Base-by-base conservation (phyloP, 2,797 vertebrate genomes). In the Chanos chanos region DNA sequence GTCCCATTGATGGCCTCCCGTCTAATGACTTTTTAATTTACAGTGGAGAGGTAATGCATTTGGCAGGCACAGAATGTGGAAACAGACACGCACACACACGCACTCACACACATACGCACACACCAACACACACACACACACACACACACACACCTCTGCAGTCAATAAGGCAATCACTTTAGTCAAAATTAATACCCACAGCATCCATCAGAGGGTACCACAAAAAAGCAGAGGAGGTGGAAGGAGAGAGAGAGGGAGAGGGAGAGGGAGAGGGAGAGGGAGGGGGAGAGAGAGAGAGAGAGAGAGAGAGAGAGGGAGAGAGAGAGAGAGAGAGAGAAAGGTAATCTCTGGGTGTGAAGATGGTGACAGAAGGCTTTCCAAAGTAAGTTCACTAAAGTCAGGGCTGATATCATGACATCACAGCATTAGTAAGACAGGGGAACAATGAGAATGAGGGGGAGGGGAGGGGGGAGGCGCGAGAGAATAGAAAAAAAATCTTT, bases 401-500 rank as follows among this genome's bases (percentile, higher is more conserved):
- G n/a, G 33, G 22, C 21, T 34, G 25, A 27, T 37, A 31, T 18
- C 21, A 15, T 13, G 15, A 4, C n/a, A 33, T 55, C 16, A 39
- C n/a, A 34, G 16, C 1, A 7, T 22, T 15, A 5, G 15, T 9
- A 55, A 9, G 34, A 44, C 64, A 66, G 30, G n/a, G n/a, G n/a
- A n/a, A n/a, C n/a, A 41, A 27, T 7, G 27, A 41, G 55, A 6
- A 18, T 64, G 50, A 27, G 8, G 58, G 44, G 47, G 52, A 55
- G 51, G 43, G 63, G 53, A 41, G 47, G 45, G 49, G 34, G 27
- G 41, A 21, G 28, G 18, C 22, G 43, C 28, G 52, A 48, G 52
- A 51, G 25, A 68, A 44, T 50, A 53, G 80, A 86, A 85, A 76
- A 82, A 82, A 85, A 75, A 83, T 84, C 87, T 87, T 85, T 92